phyloP scores from a whole-genome alignment of 2,113 vertebrate genomes.

The Lasiurus cinereus region DNA sequence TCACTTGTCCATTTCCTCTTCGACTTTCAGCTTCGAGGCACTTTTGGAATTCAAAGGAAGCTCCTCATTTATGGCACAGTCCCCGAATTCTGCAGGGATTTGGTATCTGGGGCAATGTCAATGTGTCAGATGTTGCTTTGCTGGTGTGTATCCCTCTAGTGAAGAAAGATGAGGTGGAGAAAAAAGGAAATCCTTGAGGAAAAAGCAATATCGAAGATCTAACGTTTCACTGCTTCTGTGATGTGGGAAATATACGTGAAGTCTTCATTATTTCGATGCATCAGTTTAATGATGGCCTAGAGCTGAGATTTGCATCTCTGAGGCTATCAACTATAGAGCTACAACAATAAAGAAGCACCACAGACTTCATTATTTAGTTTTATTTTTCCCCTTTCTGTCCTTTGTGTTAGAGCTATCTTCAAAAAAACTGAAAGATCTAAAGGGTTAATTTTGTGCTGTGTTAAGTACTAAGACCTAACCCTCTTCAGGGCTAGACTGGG shows the following conservation, averaged over 20 bases:
- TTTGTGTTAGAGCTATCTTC: background rate
- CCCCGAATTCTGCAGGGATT: background rate
- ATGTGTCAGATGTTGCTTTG: background rate
- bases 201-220: background rate
- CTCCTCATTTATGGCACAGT: background rate
- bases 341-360: background rate
- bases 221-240: background rate
- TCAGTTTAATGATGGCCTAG: conserved; percentile 39
- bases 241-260: background rate
- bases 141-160: background rate
- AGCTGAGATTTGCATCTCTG: conserved; percentile 41
- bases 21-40: background rate
- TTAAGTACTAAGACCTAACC: background rate
- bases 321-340: background rate
- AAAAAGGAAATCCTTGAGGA: conserved; percentile 21
- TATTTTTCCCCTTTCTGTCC: background rate
- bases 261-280: conserved; percentile 27
- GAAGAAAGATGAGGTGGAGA: background rate
- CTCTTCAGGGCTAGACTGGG: background rate
- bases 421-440: background rate
- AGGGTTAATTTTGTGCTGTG: conserved; percentile 1
- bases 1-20: background rate
- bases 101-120: background rate
- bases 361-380: background rate
- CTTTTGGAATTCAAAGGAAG: conserved; percentile 24